Conservation (phyloP, 1,140 invertebrate species). For the Anastatus disparis region DNA sequence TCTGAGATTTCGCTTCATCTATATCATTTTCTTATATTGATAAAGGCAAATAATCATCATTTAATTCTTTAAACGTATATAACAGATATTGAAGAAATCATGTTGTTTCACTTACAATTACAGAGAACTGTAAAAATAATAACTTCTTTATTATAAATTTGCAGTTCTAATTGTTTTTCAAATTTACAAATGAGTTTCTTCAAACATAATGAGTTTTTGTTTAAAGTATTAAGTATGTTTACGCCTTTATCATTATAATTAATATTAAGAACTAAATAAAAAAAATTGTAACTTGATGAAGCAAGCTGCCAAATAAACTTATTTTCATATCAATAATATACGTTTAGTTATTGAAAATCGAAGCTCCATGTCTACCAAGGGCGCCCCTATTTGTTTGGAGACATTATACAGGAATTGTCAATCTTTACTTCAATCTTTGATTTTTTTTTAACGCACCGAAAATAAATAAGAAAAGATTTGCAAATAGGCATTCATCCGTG, state of each 20-base stretch:
- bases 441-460: conserved; percentile 4
- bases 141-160: not conserved
- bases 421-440: not conserved
- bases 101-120: conserved; percentile 8
- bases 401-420: conserved; percentile 13
- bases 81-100: conserved; percentile 4
- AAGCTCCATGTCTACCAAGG: not conserved
- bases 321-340: conserved; percentile 17
- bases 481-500: conserved; percentile 27
- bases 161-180: not conserved
- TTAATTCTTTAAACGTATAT: not conserved
- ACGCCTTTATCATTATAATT: not conserved
- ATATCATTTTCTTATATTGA: no score
- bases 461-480: conserved; percentile 8
- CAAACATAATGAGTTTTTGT: no score
- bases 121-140: conserved; percentile 20
- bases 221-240: not conserved
- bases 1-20: conserved; percentile 37
- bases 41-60: not conserved
- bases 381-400: no score
- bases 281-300: conserved; percentile 15
- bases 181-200: not conserved
- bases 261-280: not conserved
- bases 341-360: conserved; percentile 1
- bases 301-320: not conserved